These are phyloP conservation scores for Myzus persicae DNA, from an alignment of 1,140 invertebrate species.

Conservation along the genomic window DNA sequence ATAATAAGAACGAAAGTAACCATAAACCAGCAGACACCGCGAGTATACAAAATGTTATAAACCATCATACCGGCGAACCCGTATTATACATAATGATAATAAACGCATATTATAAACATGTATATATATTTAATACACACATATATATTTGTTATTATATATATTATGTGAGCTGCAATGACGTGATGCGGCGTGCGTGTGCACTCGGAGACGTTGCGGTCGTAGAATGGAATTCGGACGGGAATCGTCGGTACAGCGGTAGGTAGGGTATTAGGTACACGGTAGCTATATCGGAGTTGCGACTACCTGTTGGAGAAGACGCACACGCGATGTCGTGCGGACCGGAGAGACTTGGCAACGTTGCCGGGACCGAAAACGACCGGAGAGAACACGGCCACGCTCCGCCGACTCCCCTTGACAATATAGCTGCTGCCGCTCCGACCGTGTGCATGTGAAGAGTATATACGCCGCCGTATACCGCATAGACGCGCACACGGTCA, in stretches of 20 bases:
- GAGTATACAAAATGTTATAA: neutral
- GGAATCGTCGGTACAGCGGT: too few relatives aligned
- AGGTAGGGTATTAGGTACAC: neutral
- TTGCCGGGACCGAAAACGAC: conserved; percentile 29
- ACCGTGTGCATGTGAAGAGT: conserved; percentile 33
- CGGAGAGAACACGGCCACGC: conserved; percentile 38
- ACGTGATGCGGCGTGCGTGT: neutral
- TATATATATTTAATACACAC: neutral
- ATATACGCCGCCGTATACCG: neutral
- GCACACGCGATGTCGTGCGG: neutral
- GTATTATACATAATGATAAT: neutral
- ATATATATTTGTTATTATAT: neutral
- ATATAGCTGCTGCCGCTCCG: neutral
- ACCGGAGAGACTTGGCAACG: conserved; percentile 29
- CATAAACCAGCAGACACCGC: neutral
- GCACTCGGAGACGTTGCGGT: neutral
- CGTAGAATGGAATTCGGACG: conserved; percentile 31
- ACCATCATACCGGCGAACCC: too few relatives aligned
- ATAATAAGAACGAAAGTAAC: neutral
- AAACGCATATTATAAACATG: neutral
- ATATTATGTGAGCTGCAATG: neutral
- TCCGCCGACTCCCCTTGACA: conserved; percentile 45
- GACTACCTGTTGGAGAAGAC: conserved; percentile 33
- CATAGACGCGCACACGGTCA: neutral
- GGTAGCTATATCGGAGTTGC: neutral